Conservation (phyloP, 2,113 vertebrate genomes). For the Indicator indicator region DNA sequence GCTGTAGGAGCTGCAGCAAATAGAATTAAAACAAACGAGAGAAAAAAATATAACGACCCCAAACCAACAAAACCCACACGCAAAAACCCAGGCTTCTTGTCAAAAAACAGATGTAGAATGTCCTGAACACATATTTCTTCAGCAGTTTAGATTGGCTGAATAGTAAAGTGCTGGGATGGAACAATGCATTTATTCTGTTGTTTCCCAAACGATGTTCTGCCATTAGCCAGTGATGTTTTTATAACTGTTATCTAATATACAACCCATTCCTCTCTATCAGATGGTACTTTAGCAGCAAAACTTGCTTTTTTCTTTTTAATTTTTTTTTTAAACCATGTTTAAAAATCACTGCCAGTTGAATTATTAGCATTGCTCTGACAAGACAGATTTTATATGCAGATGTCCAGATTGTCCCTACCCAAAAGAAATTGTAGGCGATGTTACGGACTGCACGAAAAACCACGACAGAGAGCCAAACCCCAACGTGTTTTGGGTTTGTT, state of each 20-base stretch:
- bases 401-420: neutral
- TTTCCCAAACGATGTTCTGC: slow-evolving; percentile 55
- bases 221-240: slow-evolving; percentile 25
- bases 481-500: rapidly evolving
- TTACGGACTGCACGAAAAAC: neutral
- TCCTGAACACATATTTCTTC: slow-evolving; percentile 71
- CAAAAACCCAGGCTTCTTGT: slow-evolving; percentile 66
- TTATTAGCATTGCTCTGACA: neutral
- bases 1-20: neutral
- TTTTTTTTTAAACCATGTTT: neutral
- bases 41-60: too few relatives aligned
- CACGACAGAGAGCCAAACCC: rapidly evolving
- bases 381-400: neutral
- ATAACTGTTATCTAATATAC: neutral
- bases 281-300: neutral
- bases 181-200: slow-evolving; percentile 64
- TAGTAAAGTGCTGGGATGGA: slow-evolving; percentile 18
- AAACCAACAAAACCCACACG: neutral
- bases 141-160: slow-evolving; percentile 67
- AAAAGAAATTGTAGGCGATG: neutral
- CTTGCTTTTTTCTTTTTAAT: neutral
- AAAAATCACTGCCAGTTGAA: neutral
- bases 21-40: neutral
- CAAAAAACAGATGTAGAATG: slow-evolving; percentile 78
- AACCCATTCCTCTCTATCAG: neutral